Percentiles rank a stretch among this genome's conserved stretches.
Conservation (phyloP, 2,888 invertebrate species). For the Latheticus oryzae region DNA sequence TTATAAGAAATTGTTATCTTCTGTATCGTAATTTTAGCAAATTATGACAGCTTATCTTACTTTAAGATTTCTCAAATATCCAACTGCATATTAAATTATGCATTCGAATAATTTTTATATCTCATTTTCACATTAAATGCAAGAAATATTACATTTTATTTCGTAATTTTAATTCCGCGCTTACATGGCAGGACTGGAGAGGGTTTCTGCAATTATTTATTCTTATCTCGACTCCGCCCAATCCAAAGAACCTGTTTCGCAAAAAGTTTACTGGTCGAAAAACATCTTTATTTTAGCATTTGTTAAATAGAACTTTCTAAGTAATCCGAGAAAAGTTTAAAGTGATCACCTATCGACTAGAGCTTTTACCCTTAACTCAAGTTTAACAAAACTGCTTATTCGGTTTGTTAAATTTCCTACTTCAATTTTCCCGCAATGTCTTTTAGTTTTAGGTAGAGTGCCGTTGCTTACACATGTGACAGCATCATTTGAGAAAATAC, state of each 20-base stretch:
- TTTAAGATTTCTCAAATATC: slow-evolving; percentile 43
- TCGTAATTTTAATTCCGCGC: slow-evolving; percentile 50
- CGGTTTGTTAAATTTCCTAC: slow-evolving; percentile 43
- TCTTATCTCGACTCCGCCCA: slow-evolving; percentile 51
- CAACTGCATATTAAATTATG: slow-evolving; percentile 49
- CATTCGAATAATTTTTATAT: slow-evolving; percentile 57
- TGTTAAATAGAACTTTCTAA: too few relatives aligned
- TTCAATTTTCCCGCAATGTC: slow-evolving; percentile 45
- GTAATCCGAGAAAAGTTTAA: too few relatives aligned
- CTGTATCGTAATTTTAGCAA: slow-evolving; percentile 53
- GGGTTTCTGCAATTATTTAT: slow-evolving; percentile 53
- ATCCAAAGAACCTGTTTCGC: slow-evolving; percentile 46
- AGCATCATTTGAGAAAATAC: slow-evolving; percentile 51
- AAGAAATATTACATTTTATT: slow-evolving; percentile 53
- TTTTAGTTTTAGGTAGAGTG: slow-evolving; percentile 36
- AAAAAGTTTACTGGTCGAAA: too few relatives aligned
- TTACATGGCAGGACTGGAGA: slow-evolving; percentile 39
- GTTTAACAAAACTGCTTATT: slow-evolving; percentile 40
- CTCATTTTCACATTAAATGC: slow-evolving; percentile 54
- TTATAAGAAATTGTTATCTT: slow-evolving; percentile 50
- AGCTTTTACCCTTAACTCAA: too few relatives aligned
- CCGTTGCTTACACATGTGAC: slow-evolving; percentile 52
- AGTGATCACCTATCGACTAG: too few relatives aligned
- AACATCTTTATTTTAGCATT: too few relatives aligned
- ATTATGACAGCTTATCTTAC: slow-evolving; percentile 49